These are phyloP conservation scores for Todus mexicanus DNA, from an alignment of 2,797 vertebrate genomes.

Conservation along the genomic window DNA sequence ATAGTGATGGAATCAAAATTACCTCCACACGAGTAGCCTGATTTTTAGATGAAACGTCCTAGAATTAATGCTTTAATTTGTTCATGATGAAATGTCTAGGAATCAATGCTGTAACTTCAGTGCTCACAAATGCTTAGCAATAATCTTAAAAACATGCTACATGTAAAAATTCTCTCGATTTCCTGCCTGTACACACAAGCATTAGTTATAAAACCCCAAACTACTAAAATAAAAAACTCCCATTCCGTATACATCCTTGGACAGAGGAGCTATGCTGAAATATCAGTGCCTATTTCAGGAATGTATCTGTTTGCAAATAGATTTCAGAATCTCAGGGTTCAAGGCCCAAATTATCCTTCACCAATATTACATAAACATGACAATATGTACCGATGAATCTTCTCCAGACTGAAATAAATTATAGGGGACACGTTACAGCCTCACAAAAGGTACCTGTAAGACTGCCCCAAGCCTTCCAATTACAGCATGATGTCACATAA, in stretches of 20 bases:
- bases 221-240: background rate
- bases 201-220: background rate
- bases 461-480: background rate
- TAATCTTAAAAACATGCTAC: background rate
- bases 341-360: background rate
- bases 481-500: background rate
- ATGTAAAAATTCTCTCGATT: background rate
- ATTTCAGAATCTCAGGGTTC: background rate
- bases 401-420: background rate
- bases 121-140: background rate
- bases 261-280: background rate
- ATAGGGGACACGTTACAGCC: background rate
- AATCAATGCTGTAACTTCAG: background rate
- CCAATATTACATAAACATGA: background rate
- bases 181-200: background rate
- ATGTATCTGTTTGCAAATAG: background rate
- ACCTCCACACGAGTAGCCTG: background rate
- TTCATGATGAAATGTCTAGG: background rate
- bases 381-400: background rate
- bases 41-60: background rate
- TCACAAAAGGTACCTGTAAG: background rate
- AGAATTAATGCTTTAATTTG: background rate
- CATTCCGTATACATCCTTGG: background rate
- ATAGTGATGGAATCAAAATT: background rate
- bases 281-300: background rate